A percentile compares a stretch with the other conserved stretches of the same genome.
These are phyloP conservation scores for Amiota communis DNA, from an alignment of 2,888 invertebrate species.

Conservation along the genomic window DNA sequence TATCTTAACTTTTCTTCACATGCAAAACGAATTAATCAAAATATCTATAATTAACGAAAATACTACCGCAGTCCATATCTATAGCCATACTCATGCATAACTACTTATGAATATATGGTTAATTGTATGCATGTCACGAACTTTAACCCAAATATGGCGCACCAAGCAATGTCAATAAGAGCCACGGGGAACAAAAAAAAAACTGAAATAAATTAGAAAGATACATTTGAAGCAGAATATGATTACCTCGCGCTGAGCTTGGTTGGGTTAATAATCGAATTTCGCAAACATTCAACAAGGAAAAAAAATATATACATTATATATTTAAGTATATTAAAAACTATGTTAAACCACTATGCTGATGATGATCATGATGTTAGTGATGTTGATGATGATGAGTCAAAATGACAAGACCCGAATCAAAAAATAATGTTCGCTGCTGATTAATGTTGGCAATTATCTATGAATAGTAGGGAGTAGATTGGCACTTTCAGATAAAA, in stretches of 20 bases:
- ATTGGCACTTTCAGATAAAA: slow-evolving; percentile 20
- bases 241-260: slow-evolving; percentile 11
- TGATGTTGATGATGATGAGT: background rate
- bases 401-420: background rate
- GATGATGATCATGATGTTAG: background rate
- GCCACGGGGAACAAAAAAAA: slow-evolving; percentile 8
- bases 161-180: slow-evolving; percentile 2
- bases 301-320: background rate
- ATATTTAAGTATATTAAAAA: too few relatives aligned
- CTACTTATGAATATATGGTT: background rate
- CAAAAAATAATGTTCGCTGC: background rate
- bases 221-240: background rate
- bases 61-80: background rate
- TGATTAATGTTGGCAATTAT: slow-evolving; percentile 17
- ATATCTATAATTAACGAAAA: background rate
- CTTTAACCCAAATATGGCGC: slow-evolving; percentile 1
- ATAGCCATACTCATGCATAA: background rate
- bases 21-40: slow-evolving; percentile 5
- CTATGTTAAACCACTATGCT: background rate
- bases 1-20: slow-evolving; percentile 1
- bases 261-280: background rate
- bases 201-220: background rate
- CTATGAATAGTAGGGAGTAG: slow-evolving; percentile 7
- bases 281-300: slow-evolving; percentile 5
- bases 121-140: background rate